Evolutionary conservation across 2,797 vertebrate species (phyloP).

Genomic region (Falco cherrug): DNA sequence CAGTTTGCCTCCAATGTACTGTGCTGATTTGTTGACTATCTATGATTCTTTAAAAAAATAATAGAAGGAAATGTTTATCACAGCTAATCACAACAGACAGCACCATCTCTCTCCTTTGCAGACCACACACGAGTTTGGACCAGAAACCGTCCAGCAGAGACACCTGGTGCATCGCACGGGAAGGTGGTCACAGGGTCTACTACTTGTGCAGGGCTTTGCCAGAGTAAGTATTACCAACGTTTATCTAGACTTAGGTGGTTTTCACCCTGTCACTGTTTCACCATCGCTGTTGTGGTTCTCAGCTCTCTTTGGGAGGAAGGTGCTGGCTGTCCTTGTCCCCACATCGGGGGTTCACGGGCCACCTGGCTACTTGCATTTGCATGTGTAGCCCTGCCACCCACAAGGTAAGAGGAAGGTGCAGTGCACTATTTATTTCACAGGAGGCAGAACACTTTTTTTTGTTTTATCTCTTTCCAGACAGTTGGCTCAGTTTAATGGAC

Average conservation of each 20-base stretch:
- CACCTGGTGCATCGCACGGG: background rate
- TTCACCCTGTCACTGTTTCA: background rate
- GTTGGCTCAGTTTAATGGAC: slow-evolving; percentile 81
- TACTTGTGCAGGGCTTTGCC: background rate
- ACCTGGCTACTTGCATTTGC: background rate
- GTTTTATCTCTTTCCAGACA: slow-evolving; percentile 81
- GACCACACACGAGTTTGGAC: background rate
- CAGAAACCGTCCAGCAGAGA: background rate
- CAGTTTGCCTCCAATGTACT: background rate
- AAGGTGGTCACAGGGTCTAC: background rate
- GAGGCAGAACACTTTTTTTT: slow-evolving; percentile 65
- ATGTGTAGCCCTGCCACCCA: background rate
- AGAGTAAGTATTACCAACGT: background rate
- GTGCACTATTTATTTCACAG: slow-evolving; percentile 52
- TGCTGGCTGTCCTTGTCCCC: background rate
- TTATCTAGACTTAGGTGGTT: background rate
- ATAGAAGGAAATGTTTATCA: background rate
- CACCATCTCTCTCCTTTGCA: background rate
- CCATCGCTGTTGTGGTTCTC: accelerated
- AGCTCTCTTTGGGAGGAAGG: background rate
- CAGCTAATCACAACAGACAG: background rate
- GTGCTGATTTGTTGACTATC: background rate
- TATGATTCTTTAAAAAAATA: background rate
- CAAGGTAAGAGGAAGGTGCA: background rate
- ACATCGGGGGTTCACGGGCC: accelerated